Evolutionary conservation across 2,797 vertebrate species (phyloP).

Genomic region (Anguilla obscura): DNA sequence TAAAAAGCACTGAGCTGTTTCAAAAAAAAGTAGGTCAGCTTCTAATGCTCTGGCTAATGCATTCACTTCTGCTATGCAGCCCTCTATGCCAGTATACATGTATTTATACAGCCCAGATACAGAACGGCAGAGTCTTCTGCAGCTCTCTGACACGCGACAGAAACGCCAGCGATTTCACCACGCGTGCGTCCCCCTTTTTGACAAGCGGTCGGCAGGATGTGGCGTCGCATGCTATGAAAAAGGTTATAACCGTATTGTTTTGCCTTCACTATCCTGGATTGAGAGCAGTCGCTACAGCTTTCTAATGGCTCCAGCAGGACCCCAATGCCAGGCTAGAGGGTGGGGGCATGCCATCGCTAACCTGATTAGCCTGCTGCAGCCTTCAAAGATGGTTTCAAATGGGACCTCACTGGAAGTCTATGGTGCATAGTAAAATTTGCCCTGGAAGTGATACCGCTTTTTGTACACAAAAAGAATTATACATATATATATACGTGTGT

Average conservation of each 20-base stretch:
- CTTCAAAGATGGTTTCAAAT: not conserved
- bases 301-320: conserved; percentile 10
- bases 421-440: not conserved
- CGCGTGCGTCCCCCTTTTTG: not conserved
- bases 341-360: conserved; percentile 12
- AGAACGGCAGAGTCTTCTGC: not conserved
- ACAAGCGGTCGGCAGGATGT: not conserved
- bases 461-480: too few species aligned
- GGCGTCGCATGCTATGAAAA: not conserved
- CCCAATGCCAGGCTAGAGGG: not conserved
- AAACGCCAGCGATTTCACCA: not conserved
- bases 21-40: conserved; percentile 32
- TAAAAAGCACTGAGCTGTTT: conserved; percentile 28
- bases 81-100: conserved; percentile 22
- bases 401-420: not conserved
- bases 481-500: too few species aligned
- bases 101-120: conserved; percentile 1
- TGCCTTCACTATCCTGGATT: not conserved
- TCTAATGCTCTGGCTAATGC: conserved; percentile 31
- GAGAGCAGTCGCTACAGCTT: not conserved
- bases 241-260: not conserved
- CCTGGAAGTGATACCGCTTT: too few species aligned
- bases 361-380: not conserved
- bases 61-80: not conserved
- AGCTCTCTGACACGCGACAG: not conserved